Conservation (phyloP, 1,140 invertebrate genomes). For the Saccostrea echinata region DNA sequence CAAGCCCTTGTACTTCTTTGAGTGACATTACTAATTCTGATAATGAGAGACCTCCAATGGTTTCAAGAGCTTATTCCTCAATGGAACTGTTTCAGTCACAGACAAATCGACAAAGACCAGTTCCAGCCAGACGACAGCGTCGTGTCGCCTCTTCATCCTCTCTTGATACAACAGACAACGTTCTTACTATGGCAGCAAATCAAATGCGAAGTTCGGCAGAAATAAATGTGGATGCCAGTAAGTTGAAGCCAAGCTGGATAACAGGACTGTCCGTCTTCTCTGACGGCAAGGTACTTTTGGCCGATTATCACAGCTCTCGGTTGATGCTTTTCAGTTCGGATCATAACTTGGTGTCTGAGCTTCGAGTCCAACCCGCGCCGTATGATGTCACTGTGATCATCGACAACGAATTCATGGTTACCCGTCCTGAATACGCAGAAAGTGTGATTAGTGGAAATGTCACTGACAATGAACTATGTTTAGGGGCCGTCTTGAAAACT, state of each 20-base stretch:
- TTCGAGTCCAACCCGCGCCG: conserved; percentile 33
- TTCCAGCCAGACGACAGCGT: conserved; percentile 10
- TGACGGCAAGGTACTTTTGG: conserved; percentile 41
- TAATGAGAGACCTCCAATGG: not conserved
- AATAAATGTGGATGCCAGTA: not conserved
- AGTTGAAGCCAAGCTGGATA: conserved; percentile 47
- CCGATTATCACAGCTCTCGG: conserved; percentile 46
- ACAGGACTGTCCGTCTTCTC: conserved; percentile 47
- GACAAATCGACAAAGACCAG: not conserved
- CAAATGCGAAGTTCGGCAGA: not conserved
- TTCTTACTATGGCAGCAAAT: not conserved
- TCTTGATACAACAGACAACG: not conserved
- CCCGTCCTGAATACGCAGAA: not conserved
- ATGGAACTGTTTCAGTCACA: not conserved
- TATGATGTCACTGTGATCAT: conserved; percentile 50
- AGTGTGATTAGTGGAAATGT: not conserved
- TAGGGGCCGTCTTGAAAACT: conserved; percentile 37
- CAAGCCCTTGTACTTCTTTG: not conserved
- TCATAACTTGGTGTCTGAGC: conserved; percentile 40
- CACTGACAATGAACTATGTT: not conserved
- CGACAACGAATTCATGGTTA: not conserved
- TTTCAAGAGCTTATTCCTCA: not conserved
- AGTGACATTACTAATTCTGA: not conserved
- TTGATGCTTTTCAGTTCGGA: conserved; percentile 36
- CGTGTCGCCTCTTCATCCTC: not conserved